Base-by-base conservation (phyloP, 2,797 vertebrate species). In the Argya squamiceps region DNA sequence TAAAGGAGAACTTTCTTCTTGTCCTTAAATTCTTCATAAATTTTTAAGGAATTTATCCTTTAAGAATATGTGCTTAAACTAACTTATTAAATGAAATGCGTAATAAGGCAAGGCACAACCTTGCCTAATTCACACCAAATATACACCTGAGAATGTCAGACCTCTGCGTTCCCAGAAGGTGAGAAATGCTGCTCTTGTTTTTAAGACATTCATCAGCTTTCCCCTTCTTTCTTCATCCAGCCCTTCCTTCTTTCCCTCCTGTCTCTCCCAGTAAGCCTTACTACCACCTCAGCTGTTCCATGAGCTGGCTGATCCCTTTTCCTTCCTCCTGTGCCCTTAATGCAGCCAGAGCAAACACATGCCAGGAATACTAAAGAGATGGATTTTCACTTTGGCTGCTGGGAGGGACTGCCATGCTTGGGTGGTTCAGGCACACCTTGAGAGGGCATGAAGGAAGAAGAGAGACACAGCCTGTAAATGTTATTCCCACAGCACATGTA, bases 371-470 rank as follows among this genome's bases (percentile, higher is more conserved):
- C 34, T 44, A 34, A 1, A 12, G 29, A 49, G 86, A 20, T 0
- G 0, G 5, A 56, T 92, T 82, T 84, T 69, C 1, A 0, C 46
- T 58, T 32, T 17, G 60, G 34, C 76, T 81, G 37, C 49, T n/a
- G 2, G 2, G 55, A 47, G 18, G 29, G 30, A 7, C 18, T 34
- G 62, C 27, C 0, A 0, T 30, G 30, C 67, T 58, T 11, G 26
- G 26, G 63, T 0, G 0, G 30, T 47, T 69, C 55, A 36, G 70
- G 47, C 19, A 41, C 32, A 32, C n/a, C 59, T n/a, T 47, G 53
- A 24, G 26, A 62, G 14, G 20, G 20, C 49, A 43, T 0, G 0
- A 39, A 36, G 30, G 32, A 60, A 53, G 69, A 36, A 20, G 17
- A 79, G 20, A 62, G 11, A 16, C 12, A 13, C 13, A 74, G 77